Evolutionary conservation across 2,888 invertebrate genomes (phyloP), one percentile per base, ranked within the genome.

Genomic region (Nymphalis urticae): DNA sequence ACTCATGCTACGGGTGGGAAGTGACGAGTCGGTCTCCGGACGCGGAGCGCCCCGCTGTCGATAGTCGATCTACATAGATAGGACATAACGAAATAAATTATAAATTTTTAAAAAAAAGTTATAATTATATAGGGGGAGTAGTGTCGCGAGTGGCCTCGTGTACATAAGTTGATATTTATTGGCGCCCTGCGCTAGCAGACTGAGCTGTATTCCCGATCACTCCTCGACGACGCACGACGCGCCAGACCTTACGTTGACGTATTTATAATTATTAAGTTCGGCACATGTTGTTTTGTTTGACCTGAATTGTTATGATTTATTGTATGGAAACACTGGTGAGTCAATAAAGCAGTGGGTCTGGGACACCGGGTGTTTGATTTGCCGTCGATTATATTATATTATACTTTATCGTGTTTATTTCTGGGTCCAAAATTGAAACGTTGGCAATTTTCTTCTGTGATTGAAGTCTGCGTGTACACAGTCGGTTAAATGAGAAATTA

Each of bases 281-380:
- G 87, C 89, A 90, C 89, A 88, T 88, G 88, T 92, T 91, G 90
- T 91, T 92, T 92, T 91, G 90, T 92, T 92, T 89, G 89, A 90
- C 89, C 86, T 88, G 88, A 89, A 89, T 90, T 92, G 92, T 91
- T 92, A 92, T 92, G 90, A 92, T 92, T 92, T 90, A 90, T 90
- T 92, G 91, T 93, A 92, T 88, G 87, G 87, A 88, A 89, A 91
- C 90, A 89, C 91, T 92, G 93, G 91, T 91, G 84, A 92, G 92
- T 93, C 92, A 92, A 93, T 92, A 92, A 93, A 93, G 89, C 89
- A 89, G 92, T 92, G 92, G 92, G 92, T 92, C 90, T 90, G 92
- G 92, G 92, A 90, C 82, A 83, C 82, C 80, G 82, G 85, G 85
- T 90, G 90, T 90, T 91, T 91, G 84, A 91, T 92, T 92, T 90